Percentiles rank a stretch among this genome's conserved stretches.
Evolutionary conservation across 1,140 invertebrate genomes (phyloP).

Genomic region (Planococcus citri): DNA sequence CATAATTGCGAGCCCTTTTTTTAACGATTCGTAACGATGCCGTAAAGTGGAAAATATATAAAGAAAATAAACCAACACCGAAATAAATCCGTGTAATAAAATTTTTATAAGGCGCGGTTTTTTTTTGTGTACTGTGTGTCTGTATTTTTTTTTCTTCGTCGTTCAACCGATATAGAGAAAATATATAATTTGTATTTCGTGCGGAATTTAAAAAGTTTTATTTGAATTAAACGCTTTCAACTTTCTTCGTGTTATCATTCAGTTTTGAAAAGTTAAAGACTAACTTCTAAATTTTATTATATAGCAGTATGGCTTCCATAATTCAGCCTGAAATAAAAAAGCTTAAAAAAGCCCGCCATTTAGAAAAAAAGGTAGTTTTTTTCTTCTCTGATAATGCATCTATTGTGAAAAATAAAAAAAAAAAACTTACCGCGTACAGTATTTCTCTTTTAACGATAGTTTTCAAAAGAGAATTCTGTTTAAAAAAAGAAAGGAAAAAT

Average conservation of each 20-base stretch:
- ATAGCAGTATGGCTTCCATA: background rate
- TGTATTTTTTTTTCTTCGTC: background rate
- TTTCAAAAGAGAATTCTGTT: too few relatives aligned
- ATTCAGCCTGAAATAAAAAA: background rate
- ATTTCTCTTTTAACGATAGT: too few relatives aligned
- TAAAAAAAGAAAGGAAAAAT: too few relatives aligned
- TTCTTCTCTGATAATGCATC: background rate
- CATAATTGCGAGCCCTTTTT: background rate
- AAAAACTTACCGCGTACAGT: background rate
- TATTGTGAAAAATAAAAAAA: too few relatives aligned
- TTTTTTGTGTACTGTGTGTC: too few relatives aligned
- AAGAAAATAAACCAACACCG: background rate
- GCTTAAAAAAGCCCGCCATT: background rate
- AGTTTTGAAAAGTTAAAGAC: constrained; percentile 3
- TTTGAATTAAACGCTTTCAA: background rate
- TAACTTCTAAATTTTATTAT: constrained; percentile 1
- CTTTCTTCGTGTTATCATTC: constrained; percentile 2
- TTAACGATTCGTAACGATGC: background rate
- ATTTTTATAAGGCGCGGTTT: background rate
- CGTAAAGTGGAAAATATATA: background rate
- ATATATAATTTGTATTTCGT: background rate
- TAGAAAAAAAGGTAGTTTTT: background rate
- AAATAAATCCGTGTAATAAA: constrained; percentile 1
- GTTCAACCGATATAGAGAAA: background rate
- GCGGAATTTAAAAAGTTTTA: constrained; percentile 7